A percentile compares a stretch with the other conserved stretches of the same genome.
These are phyloP conservation scores for Hydrocynus forskahlii DNA, from an alignment of 2,797 vertebrate genomes.

Conservation along the genomic window DNA sequence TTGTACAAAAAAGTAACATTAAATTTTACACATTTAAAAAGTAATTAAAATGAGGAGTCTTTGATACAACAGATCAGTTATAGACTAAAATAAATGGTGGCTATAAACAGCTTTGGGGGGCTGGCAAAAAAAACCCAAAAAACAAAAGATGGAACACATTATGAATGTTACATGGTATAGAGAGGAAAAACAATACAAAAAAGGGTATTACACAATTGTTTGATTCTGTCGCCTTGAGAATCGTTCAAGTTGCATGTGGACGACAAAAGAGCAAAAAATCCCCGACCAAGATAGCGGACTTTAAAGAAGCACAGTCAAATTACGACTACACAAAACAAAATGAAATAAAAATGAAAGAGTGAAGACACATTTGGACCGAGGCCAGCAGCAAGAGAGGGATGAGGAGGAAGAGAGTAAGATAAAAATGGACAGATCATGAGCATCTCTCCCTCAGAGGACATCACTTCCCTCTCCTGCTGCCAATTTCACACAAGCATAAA, in stretches of 20 bases:
- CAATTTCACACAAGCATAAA: conserved; percentile 39
- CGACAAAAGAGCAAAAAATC: conserved; percentile 20
- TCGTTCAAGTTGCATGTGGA: conserved; percentile 75
- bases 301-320: conserved; percentile 12
- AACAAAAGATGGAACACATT: conserved; percentile 87
- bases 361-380: conserved; percentile 56
- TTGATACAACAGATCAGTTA: conserved; percentile 93
- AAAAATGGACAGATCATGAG: conserved; percentile 60
- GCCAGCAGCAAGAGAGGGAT: conserved; percentile 38
- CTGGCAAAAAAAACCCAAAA: conserved; percentile 81
- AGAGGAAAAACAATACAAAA: conserved; percentile 47
- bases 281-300: conserved; percentile 31
- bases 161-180: conserved; percentile 74
- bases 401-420: conserved; percentile 58
- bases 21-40: conserved; percentile 97
- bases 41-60: conserved; percentile 95
- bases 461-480: conserved; percentile 26
- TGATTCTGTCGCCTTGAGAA: conserved; percentile 81
- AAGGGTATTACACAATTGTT: conserved; percentile 92
- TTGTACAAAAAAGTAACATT: conserved; percentile 99
- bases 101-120: conserved; percentile 92
- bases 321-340: conserved; percentile 37
- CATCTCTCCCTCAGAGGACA: conserved; percentile 42
- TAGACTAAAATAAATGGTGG: conserved; percentile 92
- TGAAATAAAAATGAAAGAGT: conserved; percentile 41